These are phyloP conservation scores for Aplysia californica DNA, from an alignment of 1,140 invertebrate genomes.

Conservation along the genomic window DNA sequence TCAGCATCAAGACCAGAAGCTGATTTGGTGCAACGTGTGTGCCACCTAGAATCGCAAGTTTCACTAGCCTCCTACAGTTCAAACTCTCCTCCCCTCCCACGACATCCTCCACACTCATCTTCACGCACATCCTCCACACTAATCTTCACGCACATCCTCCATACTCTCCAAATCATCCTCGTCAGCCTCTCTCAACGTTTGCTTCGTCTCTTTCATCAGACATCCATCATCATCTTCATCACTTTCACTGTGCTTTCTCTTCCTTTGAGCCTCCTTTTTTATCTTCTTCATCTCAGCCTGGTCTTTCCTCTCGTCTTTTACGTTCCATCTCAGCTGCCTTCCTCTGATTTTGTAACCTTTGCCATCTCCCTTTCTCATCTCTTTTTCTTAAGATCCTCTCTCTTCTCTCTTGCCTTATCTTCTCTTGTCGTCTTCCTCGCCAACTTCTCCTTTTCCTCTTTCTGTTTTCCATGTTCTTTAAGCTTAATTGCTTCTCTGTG, in stretches of 20 bases:
- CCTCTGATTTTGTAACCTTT: not conserved
- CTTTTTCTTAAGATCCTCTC: not conserved
- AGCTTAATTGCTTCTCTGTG: not conserved
- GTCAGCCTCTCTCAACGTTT: not conserved
- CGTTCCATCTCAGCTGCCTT: not conserved
- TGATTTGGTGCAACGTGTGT: not conserved
- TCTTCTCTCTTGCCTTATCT: not conserved
- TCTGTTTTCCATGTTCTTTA: not conserved
- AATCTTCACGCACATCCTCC: too few relatives aligned
- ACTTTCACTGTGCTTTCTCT: not conserved
- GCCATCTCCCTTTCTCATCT: not conserved
- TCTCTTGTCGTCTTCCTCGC: not conserved
- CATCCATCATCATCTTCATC: not conserved
- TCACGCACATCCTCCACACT: too few relatives aligned
- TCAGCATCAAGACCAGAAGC: not conserved
- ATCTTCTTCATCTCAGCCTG: not conserved
- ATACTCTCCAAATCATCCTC: too few relatives aligned
- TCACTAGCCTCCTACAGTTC: not conserved
- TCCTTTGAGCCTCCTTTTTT: not conserved
- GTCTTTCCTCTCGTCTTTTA: not conserved
- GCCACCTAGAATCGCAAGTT: not conserved
- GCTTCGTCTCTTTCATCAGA: not conserved
- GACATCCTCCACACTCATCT: too few relatives aligned
- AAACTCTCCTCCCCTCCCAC: not conserved
- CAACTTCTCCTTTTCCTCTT: not conserved